A percentile compares a stretch with the other conserved stretches of the same genome.
phyloP scores from a whole-genome alignment of 2,888 invertebrate species.

The Athalia cordata region DNA sequence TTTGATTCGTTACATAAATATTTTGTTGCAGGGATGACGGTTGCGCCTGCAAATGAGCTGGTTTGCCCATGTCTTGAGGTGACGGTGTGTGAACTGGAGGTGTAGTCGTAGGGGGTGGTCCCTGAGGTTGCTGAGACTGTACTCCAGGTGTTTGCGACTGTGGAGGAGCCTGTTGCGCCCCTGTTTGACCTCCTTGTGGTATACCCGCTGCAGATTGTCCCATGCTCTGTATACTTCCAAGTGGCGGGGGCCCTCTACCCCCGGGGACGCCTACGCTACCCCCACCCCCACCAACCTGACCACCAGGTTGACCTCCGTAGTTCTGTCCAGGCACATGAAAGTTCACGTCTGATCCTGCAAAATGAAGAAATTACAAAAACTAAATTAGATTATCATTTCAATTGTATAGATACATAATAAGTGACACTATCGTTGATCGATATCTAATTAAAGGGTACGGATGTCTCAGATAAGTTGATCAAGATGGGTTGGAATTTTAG shows the following conservation, averaged over 20 bases:
- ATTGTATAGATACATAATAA: neutral
- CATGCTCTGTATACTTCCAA: slow-evolving; percentile 66
- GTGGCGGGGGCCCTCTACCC: slow-evolving; percentile 67
- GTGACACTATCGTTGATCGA: neutral
- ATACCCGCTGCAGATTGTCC: slow-evolving; percentile 67
- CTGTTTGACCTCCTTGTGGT: slow-evolving; percentile 65
- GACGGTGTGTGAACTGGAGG: slow-evolving; percentile 67
- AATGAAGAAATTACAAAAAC: neutral
- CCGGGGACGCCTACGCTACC: slow-evolving; percentile 68
- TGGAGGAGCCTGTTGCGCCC: slow-evolving; percentile 58
- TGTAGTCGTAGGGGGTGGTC: slow-evolving; percentile 66
- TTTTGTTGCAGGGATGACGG: slow-evolving; percentile 59
- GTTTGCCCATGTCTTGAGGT: slow-evolving; percentile 70
- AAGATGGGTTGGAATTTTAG: neutral
- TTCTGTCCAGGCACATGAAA: slow-evolving; percentile 71
- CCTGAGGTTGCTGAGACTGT: slow-evolving; percentile 66
- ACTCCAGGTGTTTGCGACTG: slow-evolving; percentile 65
- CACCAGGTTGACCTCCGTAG: slow-evolving; percentile 71
- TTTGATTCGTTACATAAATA: slow-evolving; percentile 62
- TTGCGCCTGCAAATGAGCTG: slow-evolving; percentile 66
- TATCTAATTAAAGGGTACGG: neutral
- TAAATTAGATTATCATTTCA: neutral
- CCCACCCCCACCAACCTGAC: slow-evolving; percentile 71
- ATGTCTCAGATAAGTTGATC: too few species aligned
- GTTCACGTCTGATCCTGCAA: slow-evolving; percentile 64